phyloP scores from a whole-genome alignment of 2,888 invertebrate genomes.

The Heterodera filipjevi region DNA sequence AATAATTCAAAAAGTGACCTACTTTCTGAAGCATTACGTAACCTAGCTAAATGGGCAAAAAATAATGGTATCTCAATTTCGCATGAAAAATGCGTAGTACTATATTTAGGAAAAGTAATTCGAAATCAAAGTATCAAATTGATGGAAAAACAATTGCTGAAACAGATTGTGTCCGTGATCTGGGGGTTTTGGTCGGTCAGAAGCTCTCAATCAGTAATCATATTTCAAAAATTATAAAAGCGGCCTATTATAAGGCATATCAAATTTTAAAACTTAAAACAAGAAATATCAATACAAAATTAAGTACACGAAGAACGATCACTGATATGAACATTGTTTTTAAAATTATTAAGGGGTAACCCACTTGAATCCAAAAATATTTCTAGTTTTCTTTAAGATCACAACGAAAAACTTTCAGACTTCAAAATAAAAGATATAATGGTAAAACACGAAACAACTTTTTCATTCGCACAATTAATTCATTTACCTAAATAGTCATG shows the following conservation, averaged over 20 bases:
- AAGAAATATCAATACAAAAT: neutral
- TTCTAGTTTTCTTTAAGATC: no score
- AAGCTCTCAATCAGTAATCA: neutral
- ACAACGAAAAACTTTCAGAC: no score
- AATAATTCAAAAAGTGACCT: neutral
- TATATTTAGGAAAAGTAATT: constrained; percentile 10
- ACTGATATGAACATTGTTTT: no score
- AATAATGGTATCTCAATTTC: neutral
- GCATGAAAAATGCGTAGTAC: neutral
- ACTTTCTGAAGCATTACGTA: neutral
- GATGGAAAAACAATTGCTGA: no score
- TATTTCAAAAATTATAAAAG: constrained; percentile 3
- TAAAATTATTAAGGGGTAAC: no score
- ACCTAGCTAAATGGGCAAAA: neutral
- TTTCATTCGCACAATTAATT: no score
- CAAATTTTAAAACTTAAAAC: constrained; percentile 5
- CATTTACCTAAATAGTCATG: no score
- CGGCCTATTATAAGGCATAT: neutral
- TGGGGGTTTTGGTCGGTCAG: neutral
- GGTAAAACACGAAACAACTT: no score
- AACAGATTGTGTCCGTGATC: constrained; percentile 13
- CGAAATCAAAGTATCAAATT: neutral
- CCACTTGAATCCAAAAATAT: no score
- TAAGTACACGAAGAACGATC: no score
- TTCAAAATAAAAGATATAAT: no score